Percentiles rank a stretch among this genome's conserved stretches.
Conservation (phyloP, 2,113 vertebrate genomes). For the Semicossyphus pulcher region DNA sequence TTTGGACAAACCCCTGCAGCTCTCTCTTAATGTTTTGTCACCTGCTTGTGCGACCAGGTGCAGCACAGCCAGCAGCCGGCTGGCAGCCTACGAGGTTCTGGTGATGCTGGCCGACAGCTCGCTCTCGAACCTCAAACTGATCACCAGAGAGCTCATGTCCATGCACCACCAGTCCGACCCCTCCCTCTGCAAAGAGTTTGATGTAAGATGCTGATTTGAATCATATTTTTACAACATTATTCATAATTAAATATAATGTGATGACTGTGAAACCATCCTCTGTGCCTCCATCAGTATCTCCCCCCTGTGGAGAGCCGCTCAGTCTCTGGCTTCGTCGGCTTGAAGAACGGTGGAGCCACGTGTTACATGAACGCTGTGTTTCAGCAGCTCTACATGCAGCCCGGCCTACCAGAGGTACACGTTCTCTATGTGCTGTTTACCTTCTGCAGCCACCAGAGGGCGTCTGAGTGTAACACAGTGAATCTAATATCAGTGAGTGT, state of each 20-base stretch:
- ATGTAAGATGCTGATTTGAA: conserved; percentile 84
- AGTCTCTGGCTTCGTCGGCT: conserved; percentile 94
- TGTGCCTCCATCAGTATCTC: conserved; percentile 85
- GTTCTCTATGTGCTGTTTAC: neutral
- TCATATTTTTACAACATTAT: too few relatives aligned
- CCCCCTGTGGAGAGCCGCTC: conserved; percentile 97
- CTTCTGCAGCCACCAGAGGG: conserved; percentile 5
- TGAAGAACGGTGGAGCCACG: conserved; percentile 97
- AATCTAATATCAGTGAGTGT: neutral
- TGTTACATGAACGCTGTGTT: conserved; percentile 99
- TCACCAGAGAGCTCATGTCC: conserved; percentile 93
- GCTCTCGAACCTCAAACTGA: conserved; percentile 92
- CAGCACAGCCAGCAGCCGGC: conserved; percentile 94
- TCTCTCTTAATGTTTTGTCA: too few relatives aligned
- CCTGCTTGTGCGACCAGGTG: conserved; percentile 84
- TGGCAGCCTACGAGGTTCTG: conserved; percentile 97
- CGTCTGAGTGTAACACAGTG: neutral
- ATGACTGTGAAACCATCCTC: too few relatives aligned
- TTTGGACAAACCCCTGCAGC: too few relatives aligned
- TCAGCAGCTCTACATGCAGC: conserved; percentile 99
- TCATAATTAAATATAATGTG: too few relatives aligned
- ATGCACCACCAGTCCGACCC: conserved; percentile 98
- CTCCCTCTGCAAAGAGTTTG: conserved; percentile 97
- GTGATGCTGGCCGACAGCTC: conserved; percentile 99
- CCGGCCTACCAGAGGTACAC: conserved; percentile 94